phyloP scores from a whole-genome alignment of 2,888 invertebrate species.

The Stenurella melanura region DNA sequence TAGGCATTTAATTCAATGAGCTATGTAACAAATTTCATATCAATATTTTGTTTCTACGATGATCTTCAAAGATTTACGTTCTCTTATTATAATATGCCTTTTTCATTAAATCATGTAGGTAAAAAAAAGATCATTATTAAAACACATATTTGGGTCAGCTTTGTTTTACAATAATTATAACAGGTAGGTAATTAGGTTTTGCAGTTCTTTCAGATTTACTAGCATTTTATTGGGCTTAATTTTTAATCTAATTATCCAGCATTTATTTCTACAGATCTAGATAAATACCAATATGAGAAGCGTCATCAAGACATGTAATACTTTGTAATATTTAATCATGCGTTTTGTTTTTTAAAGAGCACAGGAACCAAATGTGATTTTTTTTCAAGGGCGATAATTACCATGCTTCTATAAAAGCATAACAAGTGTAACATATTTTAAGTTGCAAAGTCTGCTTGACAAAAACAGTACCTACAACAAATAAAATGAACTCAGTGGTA shows the following conservation, averaged over 20 bases:
- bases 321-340: constrained; percentile 26
- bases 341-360: constrained; percentile 1
- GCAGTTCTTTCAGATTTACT: no score
- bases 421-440: constrained; percentile 1
- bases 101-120: no score
- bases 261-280: neutral
- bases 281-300: neutral
- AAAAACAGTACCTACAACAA: neutral
- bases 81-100: no score
- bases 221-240: no score
- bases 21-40: no score
- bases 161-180: no score
- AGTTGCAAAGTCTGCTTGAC: constrained; percentile 20
- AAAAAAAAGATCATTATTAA: no score
- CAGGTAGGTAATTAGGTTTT: no score
- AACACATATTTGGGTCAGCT: no score
- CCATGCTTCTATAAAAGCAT: constrained; percentile 29
- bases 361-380: constrained; percentile 22
- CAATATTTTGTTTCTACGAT: no score
- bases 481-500: constrained; percentile 36
- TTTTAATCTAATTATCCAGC: neutral
- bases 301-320: constrained; percentile 10
- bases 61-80: no score
- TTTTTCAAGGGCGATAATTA: constrained; percentile 33
- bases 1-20: no score